Percentiles rank a stretch among this genome's conserved stretches.
phyloP scores from a whole-genome alignment of 2,113 vertebrate genomes.

The Alaudala cheleensis region DNA sequence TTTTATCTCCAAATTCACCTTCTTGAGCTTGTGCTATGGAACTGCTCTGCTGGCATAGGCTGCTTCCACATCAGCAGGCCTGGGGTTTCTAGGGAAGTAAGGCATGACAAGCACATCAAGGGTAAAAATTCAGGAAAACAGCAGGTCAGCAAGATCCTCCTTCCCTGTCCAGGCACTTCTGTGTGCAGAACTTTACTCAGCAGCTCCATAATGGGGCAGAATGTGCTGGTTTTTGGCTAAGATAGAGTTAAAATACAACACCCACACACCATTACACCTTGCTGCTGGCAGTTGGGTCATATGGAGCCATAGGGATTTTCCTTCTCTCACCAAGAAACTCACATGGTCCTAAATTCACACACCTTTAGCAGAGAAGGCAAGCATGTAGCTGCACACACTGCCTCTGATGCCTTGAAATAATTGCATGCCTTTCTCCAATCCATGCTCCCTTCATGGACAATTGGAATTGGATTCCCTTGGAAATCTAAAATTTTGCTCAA shows the following conservation, averaged over 20 bases:
- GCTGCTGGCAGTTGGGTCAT: not conserved
- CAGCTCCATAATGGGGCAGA: not conserved
- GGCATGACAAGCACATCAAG: not conserved
- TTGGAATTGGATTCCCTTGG: constrained; percentile 55
- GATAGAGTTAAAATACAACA: not conserved
- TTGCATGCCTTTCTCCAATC: not conserved
- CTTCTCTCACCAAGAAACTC: not conserved
- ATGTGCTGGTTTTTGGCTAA: not conserved
- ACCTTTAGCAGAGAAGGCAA: not conserved
- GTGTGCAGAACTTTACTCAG: not conserved
- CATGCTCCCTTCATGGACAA: constrained; percentile 46
- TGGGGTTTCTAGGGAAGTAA: constrained; percentile 7
- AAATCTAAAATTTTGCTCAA: constrained; percentile 61
- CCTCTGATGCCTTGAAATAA: not conserved
- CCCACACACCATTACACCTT: not conserved
- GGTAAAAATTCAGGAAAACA: not conserved
- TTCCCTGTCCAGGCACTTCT: not conserved
- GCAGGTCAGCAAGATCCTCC: not conserved
- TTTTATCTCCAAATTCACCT: not conserved
- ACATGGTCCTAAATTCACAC: not conserved
- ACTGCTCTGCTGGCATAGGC: not conserved
- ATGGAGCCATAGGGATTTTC: not conserved
- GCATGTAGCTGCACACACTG: not conserved
- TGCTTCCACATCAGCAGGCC: not conserved
- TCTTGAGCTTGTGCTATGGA: not conserved